Conservation (phyloP, 1,140 invertebrate species). For the Drosophila burlai region DNA sequence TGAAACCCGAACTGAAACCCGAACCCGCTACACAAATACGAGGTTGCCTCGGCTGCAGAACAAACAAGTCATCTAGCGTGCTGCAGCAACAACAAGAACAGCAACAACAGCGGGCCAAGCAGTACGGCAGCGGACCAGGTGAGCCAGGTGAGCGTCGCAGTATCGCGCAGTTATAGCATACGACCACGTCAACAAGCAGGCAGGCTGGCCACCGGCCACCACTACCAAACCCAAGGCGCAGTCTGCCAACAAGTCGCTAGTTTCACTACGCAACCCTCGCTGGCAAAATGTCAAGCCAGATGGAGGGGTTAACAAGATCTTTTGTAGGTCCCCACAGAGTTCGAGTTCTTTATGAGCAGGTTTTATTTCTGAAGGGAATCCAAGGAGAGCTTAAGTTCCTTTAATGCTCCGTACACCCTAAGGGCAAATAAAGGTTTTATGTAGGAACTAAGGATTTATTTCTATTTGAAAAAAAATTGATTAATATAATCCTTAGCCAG, state of each 20-base stretch:
- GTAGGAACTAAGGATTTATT: no score
- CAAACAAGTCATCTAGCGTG: slow-evolving; percentile 77
- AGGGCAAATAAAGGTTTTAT: not conserved
- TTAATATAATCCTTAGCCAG: not conserved
- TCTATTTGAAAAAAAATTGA: not conserved
- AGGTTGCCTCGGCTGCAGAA: slow-evolving; percentile 76
- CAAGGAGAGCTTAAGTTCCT: not conserved
- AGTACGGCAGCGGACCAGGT: slow-evolving; percentile 42
- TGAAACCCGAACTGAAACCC: slow-evolving; percentile 35
- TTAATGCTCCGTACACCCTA: not conserved
- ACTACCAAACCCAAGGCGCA: slow-evolving; percentile 52
- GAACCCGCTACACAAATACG: slow-evolving; percentile 48
- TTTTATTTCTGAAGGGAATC: not conserved
- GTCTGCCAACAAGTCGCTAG: slow-evolving; percentile 35
- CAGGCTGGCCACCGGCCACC: slow-evolving; percentile 13
- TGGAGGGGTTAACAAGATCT: slow-evolving; percentile 43
- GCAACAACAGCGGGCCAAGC: slow-evolving; percentile 31
- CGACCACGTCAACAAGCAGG: slow-evolving; percentile 70
- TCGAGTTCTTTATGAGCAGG: not conserved
- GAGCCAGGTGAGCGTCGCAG: slow-evolving; percentile 62
- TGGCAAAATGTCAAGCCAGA: slow-evolving; percentile 74
- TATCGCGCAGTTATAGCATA: slow-evolving; percentile 77
- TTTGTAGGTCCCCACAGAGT: slow-evolving; percentile 3
- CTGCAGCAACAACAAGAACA: slow-evolving; percentile 43
- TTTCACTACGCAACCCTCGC: slow-evolving; percentile 65